These are phyloP conservation scores for Agapetus fuscipes DNA, from an alignment of 2,888 invertebrate species.

Conservation along the genomic window DNA sequence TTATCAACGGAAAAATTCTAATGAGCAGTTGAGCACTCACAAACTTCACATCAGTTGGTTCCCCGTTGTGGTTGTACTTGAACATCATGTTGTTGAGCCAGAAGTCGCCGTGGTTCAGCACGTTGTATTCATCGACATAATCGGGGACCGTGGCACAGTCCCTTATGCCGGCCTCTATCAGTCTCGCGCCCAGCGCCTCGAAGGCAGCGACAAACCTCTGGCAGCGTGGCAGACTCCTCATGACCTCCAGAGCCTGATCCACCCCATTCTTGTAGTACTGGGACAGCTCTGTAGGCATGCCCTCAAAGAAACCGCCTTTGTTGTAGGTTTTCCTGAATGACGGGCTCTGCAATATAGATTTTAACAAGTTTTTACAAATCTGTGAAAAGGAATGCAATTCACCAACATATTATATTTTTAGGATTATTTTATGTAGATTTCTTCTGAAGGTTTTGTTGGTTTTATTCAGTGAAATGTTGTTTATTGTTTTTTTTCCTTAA, in stretches of 20 bases:
- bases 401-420: not conserved
- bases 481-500: too few species aligned
- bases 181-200: slow-evolving; percentile 2
- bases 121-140: slow-evolving; percentile 28
- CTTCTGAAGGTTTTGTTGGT: too few species aligned
- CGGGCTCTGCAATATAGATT: slow-evolving; percentile 15
- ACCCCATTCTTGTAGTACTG: slow-evolving; percentile 13
- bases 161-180: slow-evolving; percentile 11
- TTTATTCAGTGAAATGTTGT: too few species aligned
- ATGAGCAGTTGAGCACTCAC: slow-evolving; percentile 31
- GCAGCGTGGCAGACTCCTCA: slow-evolving; percentile 8
- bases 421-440: not conserved
- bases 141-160: slow-evolving; percentile 7
- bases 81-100: slow-evolving; percentile 46
- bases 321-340: slow-evolving; percentile 12
- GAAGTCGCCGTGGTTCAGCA: slow-evolving; percentile 44
- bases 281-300: slow-evolving; percentile 8
- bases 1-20: too few species aligned
- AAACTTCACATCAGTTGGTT: slow-evolving; percentile 31
- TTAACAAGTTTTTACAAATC: too few species aligned
- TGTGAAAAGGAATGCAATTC: too few species aligned
- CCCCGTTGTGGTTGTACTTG: slow-evolving; percentile 31
- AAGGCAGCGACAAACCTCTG: slow-evolving; percentile 9
- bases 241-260: slow-evolving; percentile 10
- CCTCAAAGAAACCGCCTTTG: slow-evolving; percentile 7